Base-by-base conservation (phyloP, 1,140 invertebrate species). In the Trachymyrmex cornetzi region DNA sequence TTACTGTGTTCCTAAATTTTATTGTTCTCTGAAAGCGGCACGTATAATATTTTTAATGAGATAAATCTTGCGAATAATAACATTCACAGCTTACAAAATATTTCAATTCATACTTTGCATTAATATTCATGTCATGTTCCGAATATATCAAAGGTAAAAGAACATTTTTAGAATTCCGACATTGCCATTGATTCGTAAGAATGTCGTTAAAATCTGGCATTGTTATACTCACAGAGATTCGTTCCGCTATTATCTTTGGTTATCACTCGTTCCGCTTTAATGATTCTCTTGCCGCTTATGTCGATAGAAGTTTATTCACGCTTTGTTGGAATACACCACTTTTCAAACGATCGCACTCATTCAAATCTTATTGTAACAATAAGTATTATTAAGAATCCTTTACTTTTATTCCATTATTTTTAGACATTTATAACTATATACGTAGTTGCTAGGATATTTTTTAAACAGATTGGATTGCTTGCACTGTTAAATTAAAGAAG, bases 221-320 rank as follows among this genome's bases (percentile, higher is more conserved):
- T 71, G 34, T 71, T 59, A 71, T 34, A 14, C 30, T 57, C 66
- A 24, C 61, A 59, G 27, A 30, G 9, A 30, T 22, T 81, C 22
- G 53, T 72, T 82, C 55, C 24, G 24, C 27, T 22, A 72, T 72
- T 71, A 74, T 82, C 53, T 48, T 61, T 14, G 50, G 12, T 50
- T 27, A 63, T 84, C 38, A 24, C 5, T 38, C 38, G 38, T 75
- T 63, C 38, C 38, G 5, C 22, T 84, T 84, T 74, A 84, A 84
- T 27, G 67, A 59, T 84, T 12, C 38, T 12, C 6, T 72, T 34
- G 2, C 34, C 24, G 38, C 19, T 61, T 61, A 74, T n/a, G 19
- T 3, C 12, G 9, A 50, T 63, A 34, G 7, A 74, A 24, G 5
- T 74, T 30, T 19, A 75, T 75, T 84, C 34, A 22, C 16, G 4